A percentile compares a stretch with the other conserved stretches of the same genome.
These are phyloP conservation scores for Ligdia adustata DNA, from an alignment of 2,888 invertebrate species.

Conservation along the genomic window DNA sequence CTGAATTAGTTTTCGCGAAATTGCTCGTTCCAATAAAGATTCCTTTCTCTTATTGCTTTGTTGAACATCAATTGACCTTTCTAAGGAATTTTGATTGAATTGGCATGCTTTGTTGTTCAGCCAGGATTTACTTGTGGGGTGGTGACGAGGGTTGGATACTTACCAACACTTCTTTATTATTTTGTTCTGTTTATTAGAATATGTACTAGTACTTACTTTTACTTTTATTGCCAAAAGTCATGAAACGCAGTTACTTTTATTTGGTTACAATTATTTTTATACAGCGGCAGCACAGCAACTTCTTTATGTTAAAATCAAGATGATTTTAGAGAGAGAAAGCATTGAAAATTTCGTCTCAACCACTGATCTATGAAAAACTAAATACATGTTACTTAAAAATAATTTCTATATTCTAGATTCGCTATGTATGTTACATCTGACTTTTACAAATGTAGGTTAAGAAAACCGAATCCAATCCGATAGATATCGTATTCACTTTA, in stretches of 20 bases:
- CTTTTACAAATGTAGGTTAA: constrained; percentile 14
- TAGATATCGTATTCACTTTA: constrained; percentile 13
- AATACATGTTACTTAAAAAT: too few relatives aligned
- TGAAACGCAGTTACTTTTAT: too few relatives aligned
- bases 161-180: background rate
- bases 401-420: too few relatives aligned
- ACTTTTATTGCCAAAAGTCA: too few relatives aligned
- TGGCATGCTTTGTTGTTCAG: constrained; percentile 15
- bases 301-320: too few relatives aligned
- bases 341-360: too few relatives aligned
- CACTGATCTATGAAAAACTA: too few relatives aligned
- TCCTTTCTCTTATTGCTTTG: constrained; percentile 30
- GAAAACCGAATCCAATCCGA: constrained; percentile 13
- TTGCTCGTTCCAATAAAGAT: constrained; percentile 30
- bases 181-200: constrained; percentile 4
- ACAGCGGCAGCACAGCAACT: too few relatives aligned
- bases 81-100: constrained; percentile 22
- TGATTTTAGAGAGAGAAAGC: too few relatives aligned
- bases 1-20: constrained; percentile 54
- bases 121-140: constrained; percentile 13
- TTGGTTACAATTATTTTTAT: too few relatives aligned
- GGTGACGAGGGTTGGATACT: background rate
- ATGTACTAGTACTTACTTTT: background rate
- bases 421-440: too few relatives aligned
- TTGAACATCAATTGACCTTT: constrained; percentile 24